phyloP scores from a whole-genome alignment of 2,888 invertebrate genomes.

The Tanypteryx hageni region DNA sequence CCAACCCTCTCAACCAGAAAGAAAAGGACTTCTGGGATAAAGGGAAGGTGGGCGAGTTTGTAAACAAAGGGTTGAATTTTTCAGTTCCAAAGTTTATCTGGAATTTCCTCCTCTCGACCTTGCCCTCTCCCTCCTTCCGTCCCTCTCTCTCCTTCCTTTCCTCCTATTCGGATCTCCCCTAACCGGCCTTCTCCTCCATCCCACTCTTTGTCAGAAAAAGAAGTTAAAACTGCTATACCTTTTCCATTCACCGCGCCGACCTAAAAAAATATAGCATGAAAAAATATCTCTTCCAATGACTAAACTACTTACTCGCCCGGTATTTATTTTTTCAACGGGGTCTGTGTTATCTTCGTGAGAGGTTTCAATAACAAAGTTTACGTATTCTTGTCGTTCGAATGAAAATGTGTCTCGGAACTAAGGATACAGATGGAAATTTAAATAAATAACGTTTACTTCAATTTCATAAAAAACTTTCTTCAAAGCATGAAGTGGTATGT shows the following conservation, averaged over 20 bases:
- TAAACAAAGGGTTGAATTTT: constrained; percentile 43
- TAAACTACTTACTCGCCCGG: neutral
- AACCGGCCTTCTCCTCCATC: neutral
- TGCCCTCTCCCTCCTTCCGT: neutral
- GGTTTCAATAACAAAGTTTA: neutral
- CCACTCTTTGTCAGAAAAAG: neutral
- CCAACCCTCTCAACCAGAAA: neutral
- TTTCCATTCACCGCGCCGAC: too few species aligned
- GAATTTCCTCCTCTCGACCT: neutral
- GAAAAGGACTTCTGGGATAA: constrained; percentile 33
- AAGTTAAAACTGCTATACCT: too few species aligned
- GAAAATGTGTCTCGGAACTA: too few species aligned
- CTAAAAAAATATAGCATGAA: neutral
- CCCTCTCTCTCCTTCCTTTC: neutral
- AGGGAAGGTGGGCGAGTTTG: constrained; percentile 37
- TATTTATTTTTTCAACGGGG: neutral
- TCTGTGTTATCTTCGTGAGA: neutral
- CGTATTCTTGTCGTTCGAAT: neutral
- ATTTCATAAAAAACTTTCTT: too few species aligned
- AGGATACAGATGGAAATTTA: too few species aligned
- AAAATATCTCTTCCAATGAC: neutral
- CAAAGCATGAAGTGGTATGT: too few species aligned
- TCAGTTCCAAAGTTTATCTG: constrained; percentile 5
- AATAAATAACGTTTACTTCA: too few species aligned
- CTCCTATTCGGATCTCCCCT: neutral